Conservation (phyloP, 2,797 vertebrate genomes). For the Dipus sagitta region DNA sequence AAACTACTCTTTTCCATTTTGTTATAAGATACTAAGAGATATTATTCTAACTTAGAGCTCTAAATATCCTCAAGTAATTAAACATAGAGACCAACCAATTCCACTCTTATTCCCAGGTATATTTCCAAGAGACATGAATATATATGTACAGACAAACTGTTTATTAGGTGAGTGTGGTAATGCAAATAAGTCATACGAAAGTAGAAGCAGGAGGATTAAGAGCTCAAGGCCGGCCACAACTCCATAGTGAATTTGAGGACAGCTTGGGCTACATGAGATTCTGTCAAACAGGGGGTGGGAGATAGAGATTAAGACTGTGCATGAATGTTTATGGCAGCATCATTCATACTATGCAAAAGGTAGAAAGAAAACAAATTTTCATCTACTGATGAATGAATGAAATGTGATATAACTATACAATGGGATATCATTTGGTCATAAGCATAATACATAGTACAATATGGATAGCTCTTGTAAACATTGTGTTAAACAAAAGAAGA, state of each 20-base stretch:
- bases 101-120: background rate
- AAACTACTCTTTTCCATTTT: background rate
- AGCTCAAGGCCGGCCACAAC: too few relatives aligned
- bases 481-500: background rate
- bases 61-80: constrained; percentile 41
- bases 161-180: too few relatives aligned
- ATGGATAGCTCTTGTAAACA: constrained; percentile 9
- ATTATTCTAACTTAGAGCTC: background rate
- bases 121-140: background rate
- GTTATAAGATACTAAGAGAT: background rate
- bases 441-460: background rate
- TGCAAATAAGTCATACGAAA: too few relatives aligned
- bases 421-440: background rate
- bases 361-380: background rate
- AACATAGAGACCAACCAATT: background rate
- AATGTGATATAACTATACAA: background rate
- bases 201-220: too few relatives aligned
- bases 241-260: too few relatives aligned
- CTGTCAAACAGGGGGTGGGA: too few relatives aligned
- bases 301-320: background rate
- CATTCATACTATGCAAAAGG: background rate
- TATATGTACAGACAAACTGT: background rate
- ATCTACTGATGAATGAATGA: background rate
- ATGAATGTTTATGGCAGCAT: background rate
- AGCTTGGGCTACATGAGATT: too few relatives aligned